Evolutionary conservation across 2,888 invertebrate genomes (phyloP), one percentile per base, ranked within the genome.

Genomic region (Lycia hirtaria): DNA sequence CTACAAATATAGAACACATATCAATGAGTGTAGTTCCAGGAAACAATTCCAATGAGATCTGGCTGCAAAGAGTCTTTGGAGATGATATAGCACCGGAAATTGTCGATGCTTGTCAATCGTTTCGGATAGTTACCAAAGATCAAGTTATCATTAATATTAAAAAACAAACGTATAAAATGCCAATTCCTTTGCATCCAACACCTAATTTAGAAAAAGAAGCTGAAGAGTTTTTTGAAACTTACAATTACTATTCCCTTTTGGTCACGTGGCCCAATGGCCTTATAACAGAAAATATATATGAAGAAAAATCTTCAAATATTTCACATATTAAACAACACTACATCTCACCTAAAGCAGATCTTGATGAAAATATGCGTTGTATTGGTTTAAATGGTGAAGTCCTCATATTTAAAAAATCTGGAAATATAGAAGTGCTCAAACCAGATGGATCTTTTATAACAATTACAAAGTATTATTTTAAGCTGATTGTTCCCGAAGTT

Each of bases 191-290:
- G 9, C 28, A 28, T 24, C 28, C 62, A 5, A 47, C 58, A 20
- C 58, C 70, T n/a, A 59, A 65, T 10, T 47, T 51, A 43, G 73
- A 70, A 22, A 68, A 58, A 3, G 72, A 70, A 32, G 69, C 62
- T 3, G 60, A 60, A 26, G 51, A 67, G 51, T 49, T 73, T 51
- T 70, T 68, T 60, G 81, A 82, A 71, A 71, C 64, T 1, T 73
- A 73, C 65, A 67, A 65, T 32, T 88, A 71, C 72, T 74, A 89
- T 70, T 81, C 87, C 1, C 64, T 91, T 32, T 76, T 67, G 60
- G 64, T 89, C 15, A 87, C 90, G 3, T 92, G 90, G 88, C 90
- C 91, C 1, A 92, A 89, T 62, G 92, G 92, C 1, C 78, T 86
- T 26, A 77, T 89, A 6, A 86, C 86, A 6, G 87, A 91, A 69